Evolutionary conservation across 1,140 invertebrate species (phyloP), one percentile per base, ranked within the genome.

Genomic region (Heliconius congener): DNA sequence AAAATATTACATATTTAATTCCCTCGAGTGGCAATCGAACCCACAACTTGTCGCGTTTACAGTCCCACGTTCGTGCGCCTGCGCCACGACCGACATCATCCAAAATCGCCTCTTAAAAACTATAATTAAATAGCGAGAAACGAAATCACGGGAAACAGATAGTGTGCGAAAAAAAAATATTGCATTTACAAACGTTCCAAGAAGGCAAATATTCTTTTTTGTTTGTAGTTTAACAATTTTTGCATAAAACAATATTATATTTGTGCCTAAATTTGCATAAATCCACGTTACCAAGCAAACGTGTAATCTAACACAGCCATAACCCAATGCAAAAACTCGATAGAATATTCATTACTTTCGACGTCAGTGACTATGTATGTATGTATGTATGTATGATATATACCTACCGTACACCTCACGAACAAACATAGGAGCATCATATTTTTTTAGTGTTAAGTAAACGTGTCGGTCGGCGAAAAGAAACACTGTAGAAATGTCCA

Each of bases 401-500:
- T 46, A 46, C 42, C 42, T 46, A 46, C 66, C 57, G 52, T 73
- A 76, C 71, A 80, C 79, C 73, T 50, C 39, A 37, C 27, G 60
- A 71, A 74, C n/a, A 66, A 77, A 81, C 73, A 78, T 76, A 80
- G 76, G 30, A 52, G 73, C 60, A 71, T 76, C 71, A 72, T 73
- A 80, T 78, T 78, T 78, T 78, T 75, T 78, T 74, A 81, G 79
- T 74, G 79, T 74, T 70, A 81, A 81, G 73, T 73, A 78, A 81
- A 81, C 80, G 52, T 60, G 77, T 78, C 80, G 76, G 78, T 46
- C 73, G 18, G 77, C 75, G 66, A 78, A 81, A 77, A 78, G 71
- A 42, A 55, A 76, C 42, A 71, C 72, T 73, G 50, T 37, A 60
- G 75, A 80, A 79, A 60, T 83, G 82, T 82, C 80, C 76, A 82